These are phyloP conservation scores for Clivina fossor DNA, from an alignment of 2,888 invertebrate genomes.

Conservation along the genomic window DNA sequence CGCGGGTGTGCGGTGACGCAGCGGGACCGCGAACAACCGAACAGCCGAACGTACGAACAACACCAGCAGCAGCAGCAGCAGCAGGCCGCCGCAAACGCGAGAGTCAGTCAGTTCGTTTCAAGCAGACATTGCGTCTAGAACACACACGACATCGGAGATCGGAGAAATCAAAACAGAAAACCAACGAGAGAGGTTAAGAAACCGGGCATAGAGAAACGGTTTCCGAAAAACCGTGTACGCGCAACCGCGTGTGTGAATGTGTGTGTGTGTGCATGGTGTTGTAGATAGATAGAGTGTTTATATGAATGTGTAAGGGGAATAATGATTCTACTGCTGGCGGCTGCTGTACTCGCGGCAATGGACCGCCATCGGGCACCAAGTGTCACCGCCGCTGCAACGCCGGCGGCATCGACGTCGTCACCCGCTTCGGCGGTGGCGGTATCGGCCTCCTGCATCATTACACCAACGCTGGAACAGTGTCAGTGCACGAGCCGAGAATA, in stretches of 20 bases:
- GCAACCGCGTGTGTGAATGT: constrained; percentile 43
- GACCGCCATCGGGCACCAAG: constrained; percentile 33
- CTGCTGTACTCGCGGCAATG: constrained; percentile 44
- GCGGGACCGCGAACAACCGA: no score
- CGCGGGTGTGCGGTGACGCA: no score
- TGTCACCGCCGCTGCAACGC: neutral
- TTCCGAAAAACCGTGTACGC: no score
- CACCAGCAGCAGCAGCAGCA: neutral
- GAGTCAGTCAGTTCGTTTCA: neutral
- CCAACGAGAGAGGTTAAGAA: no score
- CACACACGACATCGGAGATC: no score
- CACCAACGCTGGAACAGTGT: constrained; percentile 39
- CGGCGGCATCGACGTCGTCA: neutral
- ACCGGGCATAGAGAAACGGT: no score
- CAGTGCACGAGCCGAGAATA: constrained; percentile 45
- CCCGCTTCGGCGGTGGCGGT: neutral
- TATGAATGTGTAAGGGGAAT: constrained; percentile 38
- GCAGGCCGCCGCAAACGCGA: neutral
- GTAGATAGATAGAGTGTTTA: constrained; percentile 39
- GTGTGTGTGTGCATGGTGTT: constrained; percentile 37
- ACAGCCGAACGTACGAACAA: no score
- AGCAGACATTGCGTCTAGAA: no score
- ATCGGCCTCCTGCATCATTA: constrained; percentile 1
- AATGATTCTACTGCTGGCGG: constrained; percentile 46
- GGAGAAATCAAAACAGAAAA: no score